Base-by-base conservation (phyloP, 2,888 invertebrate genomes). In the Ganaspis brasiliensis region DNA sequence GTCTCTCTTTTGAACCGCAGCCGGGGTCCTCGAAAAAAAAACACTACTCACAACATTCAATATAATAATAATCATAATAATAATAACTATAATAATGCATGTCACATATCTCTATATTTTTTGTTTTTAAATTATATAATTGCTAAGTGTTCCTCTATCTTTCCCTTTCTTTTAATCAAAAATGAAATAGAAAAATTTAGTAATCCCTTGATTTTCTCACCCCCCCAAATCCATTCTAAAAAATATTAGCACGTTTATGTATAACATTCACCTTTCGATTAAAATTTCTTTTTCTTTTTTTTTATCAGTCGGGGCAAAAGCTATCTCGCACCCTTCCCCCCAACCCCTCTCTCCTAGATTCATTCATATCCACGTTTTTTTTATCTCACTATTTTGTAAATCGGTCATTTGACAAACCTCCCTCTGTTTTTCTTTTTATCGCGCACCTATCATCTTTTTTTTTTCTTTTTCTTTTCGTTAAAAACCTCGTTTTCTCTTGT, bases 1-100 rank as follows among this genome's bases (percentile, higher is more conserved):
- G 80, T 80, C 61, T 79, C 59, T 61, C 72, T 82, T 81, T 83
- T 81, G 82, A 83, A 79, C 79, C 74, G 83, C 80, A 79, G 78
- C 45, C 78, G 78, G 85, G 85, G 83, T 78, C 81, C 83, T 79
- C 79, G 81, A 77, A 78, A 87, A 85, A 86, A 86, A 85, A 86
- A 86, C 85, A 87, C 87, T 87, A 89, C 89, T 84, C 89, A 91
- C 90, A 91, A 91, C 90, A 90, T 89, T 89, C 84, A 90, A 90
- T 90, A 88, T 86, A 85, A 87, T 87, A 80, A 85, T 84, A 84
- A 86, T 86, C 24, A 82, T 82, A 82, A 82, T 85, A 84, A 86
- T 83, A 21, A 87, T 80, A 85, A 82, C 83, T 82, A 81, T 83
- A 86, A 88, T 87, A 86, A 87, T 88, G 85, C 84, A 82, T 81